Conservation (phyloP, 2,888 invertebrate species). For the Drosophila mimica region DNA sequence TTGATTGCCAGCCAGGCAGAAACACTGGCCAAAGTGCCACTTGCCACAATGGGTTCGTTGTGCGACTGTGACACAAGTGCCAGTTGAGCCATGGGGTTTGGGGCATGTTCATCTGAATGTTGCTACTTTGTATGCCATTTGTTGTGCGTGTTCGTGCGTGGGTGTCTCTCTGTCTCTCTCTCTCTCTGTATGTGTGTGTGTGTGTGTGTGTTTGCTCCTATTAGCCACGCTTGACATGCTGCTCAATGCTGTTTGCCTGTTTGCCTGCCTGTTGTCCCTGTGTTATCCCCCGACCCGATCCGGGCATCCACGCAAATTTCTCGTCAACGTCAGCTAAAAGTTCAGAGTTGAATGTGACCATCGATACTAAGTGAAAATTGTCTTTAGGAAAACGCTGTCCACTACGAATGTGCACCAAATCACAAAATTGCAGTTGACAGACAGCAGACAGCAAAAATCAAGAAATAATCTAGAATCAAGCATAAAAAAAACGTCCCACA, state of each 20-base stretch:
- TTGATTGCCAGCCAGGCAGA: constrained; percentile 62
- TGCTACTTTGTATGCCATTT: constrained; percentile 66
- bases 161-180: not conserved
- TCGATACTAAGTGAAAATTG: constrained; percentile 47
- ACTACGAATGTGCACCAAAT: constrained; percentile 1
- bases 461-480: not conserved
- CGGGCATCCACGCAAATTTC: constrained; percentile 39
- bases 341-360: constrained; percentile 76
- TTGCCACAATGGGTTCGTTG: constrained; percentile 71
- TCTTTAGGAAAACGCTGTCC: constrained; percentile 26
- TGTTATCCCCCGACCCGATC: not conserved
- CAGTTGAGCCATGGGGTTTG: constrained; percentile 26
- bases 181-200: constrained; percentile 18
- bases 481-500: not conserved
- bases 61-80: constrained; percentile 57
- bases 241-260: constrained; percentile 35
- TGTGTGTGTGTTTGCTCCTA: constrained; percentile 37
- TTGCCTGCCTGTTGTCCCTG: constrained; percentile 8
- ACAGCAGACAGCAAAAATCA: not conserved
- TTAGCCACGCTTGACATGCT: constrained; percentile 70
- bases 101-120: constrained; percentile 26
- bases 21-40: constrained; percentile 31
- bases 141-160: constrained; percentile 50
- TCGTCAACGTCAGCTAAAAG: constrained; percentile 64
- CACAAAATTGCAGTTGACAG: not conserved